Evolutionary conservation across 2,888 invertebrate species (phyloP).

Genomic region (Fabriciana adippe): DNA sequence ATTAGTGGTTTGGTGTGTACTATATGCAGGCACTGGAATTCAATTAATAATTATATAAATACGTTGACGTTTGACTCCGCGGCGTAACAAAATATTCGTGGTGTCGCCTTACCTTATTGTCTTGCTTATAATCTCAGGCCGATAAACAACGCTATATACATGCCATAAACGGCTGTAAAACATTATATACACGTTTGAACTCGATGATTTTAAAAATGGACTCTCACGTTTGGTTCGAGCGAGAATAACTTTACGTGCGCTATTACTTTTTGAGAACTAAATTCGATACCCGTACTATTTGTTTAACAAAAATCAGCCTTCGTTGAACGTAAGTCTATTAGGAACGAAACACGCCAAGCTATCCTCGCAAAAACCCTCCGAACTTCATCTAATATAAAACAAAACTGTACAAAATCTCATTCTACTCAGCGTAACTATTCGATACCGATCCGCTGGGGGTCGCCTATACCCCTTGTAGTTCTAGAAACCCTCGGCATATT

Average conservation of each 20-base stretch:
- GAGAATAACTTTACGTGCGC: constrained; percentile 63
- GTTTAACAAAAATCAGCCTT: constrained; percentile 75
- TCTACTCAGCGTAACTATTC: constrained; percentile 33
- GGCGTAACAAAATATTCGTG: constrained; percentile 24
- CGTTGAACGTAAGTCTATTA: constrained; percentile 75
- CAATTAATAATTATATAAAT: constrained; percentile 30
- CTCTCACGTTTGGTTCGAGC: constrained; percentile 42
- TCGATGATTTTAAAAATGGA: constrained; percentile 24
- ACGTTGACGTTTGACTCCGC: constrained; percentile 4
- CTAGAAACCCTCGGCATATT: constrained; percentile 41
- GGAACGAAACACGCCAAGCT: constrained; percentile 72
- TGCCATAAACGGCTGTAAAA: constrained; percentile 51
- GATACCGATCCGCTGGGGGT: constrained; percentile 54
- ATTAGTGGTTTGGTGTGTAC: constrained; percentile 45
- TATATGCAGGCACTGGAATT: constrained; percentile 58
- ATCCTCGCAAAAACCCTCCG: constrained; percentile 58
- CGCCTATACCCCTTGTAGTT: constrained; percentile 72
- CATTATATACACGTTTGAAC: constrained; percentile 53
- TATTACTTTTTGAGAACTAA: constrained; percentile 49
- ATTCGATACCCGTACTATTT: constrained; percentile 70
- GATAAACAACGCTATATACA: constrained; percentile 55
- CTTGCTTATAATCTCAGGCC: constrained; percentile 59
- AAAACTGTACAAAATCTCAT: constrained; percentile 62
- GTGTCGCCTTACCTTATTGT: constrained; percentile 57
- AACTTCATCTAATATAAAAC: constrained; percentile 27